Evolutionary conservation across 2,888 invertebrate species (phyloP).

Genomic region (Epinotia nisella): DNA sequence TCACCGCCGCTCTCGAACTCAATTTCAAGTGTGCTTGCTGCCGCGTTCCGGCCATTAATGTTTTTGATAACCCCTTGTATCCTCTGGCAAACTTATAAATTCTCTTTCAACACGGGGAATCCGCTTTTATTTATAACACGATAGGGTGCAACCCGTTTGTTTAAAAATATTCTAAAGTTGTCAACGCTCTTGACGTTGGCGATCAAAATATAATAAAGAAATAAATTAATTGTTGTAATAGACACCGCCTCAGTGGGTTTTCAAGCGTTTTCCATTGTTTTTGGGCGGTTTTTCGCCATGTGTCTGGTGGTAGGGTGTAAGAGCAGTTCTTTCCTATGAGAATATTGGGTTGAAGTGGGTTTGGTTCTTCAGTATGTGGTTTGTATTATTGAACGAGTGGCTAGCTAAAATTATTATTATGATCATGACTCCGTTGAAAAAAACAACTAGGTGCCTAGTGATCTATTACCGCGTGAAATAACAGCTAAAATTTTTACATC

Average conservation of each 20-base stretch:
- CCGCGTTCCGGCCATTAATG: conserved; percentile 70
- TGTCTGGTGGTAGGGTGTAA: conserved; percentile 55
- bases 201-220: conserved; percentile 76
- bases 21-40: conserved; percentile 68
- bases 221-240: conserved; percentile 67
- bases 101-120: conserved; percentile 33
- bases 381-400: conserved; percentile 22
- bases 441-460: no score
- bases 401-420: conserved; percentile 1
- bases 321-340: conserved; percentile 74
- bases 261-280: conserved; percentile 71
- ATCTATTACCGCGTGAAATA: no score
- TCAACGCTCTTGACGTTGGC: conserved; percentile 71
- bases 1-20: conserved; percentile 59
- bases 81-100: conserved; percentile 54
- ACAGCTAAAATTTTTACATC: no score
- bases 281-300: conserved; percentile 61
- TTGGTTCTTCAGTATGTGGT: conserved; percentile 38
- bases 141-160: conserved; percentile 49
- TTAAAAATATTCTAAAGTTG: conserved; percentile 36
- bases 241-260: conserved; percentile 73
- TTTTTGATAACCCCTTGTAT: conserved; percentile 76
- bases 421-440: background rate
- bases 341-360: conserved; percentile 63
- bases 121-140: conserved; percentile 42